Conservation (phyloP, 1,140 invertebrate genomes). For the Apis cerana region DNA sequence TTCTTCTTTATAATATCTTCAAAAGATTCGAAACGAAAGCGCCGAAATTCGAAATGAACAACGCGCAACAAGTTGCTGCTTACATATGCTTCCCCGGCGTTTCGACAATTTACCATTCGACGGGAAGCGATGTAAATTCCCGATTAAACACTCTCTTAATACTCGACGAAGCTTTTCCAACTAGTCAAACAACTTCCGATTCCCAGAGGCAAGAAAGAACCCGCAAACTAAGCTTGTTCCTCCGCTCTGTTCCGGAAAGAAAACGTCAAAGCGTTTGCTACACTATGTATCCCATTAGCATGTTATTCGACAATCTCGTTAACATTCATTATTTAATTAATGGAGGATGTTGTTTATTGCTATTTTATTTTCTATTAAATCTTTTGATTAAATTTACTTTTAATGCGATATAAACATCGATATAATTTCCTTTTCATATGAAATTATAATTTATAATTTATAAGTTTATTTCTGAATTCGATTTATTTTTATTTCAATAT, state of each 20-base stretch:
- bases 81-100: conserved; percentile 25
- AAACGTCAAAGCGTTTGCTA: background rate
- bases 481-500: no score
- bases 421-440: no score
- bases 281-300: background rate
- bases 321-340: background rate
- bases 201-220: conserved; percentile 18
- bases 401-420: no score
- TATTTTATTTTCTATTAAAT: background rate
- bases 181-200: conserved; percentile 24
- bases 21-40: background rate
- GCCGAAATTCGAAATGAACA: conserved; percentile 29
- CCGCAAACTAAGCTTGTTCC: background rate
- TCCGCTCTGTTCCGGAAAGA: background rate
- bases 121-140: conserved; percentile 18
- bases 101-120: conserved; percentile 40
- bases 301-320: background rate
- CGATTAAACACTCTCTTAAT: conserved; percentile 32
- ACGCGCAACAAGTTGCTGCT: conserved; percentile 45
- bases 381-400: no score
- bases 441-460: no score
- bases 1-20: no score
- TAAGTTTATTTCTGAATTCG: no score
- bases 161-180: conserved; percentile 16
- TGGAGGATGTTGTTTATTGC: background rate